phyloP scores from a whole-genome alignment of 2,113 vertebrate genomes.

The Saccopteryx leptura region DNA sequence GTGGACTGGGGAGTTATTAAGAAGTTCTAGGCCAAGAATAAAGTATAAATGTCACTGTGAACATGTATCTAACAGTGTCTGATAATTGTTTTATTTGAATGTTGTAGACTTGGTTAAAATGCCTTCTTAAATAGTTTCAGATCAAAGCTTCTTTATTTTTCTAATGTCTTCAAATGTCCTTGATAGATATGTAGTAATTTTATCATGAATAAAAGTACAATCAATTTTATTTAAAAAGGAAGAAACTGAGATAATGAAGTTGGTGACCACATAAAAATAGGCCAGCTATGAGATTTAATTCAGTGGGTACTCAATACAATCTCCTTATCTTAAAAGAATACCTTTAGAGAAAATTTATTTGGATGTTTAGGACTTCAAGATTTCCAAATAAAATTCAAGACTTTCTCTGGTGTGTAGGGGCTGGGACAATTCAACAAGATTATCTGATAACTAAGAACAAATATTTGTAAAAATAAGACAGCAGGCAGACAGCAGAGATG shows the following conservation, averaged over 20 bases:
- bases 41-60: constrained; percentile 4
- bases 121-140: constrained; percentile 4
- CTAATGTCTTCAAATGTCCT: constrained; percentile 57
- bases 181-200: constrained; percentile 28
- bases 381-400: constrained; percentile 68
- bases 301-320: background rate
- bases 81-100: constrained; percentile 29
- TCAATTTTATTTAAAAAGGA: constrained; percentile 58
- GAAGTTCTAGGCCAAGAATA: constrained; percentile 16
- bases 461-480: constrained; percentile 51
- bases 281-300: background rate
- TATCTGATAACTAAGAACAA: constrained; percentile 39
- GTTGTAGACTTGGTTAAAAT: constrained; percentile 46
- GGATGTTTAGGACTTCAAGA: background rate
- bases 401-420: background rate
- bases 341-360: constrained; percentile 34
- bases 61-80: background rate
- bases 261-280: background rate
- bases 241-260: constrained; percentile 22
- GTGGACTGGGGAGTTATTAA: background rate
- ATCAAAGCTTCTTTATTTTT: background rate
- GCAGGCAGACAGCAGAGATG: background rate
- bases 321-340: constrained; percentile 1
- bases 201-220: constrained; percentile 53
- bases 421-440: constrained; percentile 42